Conservation (phyloP, 1,140 invertebrate genomes). For the Drosophila punjabiensis region DNA sequence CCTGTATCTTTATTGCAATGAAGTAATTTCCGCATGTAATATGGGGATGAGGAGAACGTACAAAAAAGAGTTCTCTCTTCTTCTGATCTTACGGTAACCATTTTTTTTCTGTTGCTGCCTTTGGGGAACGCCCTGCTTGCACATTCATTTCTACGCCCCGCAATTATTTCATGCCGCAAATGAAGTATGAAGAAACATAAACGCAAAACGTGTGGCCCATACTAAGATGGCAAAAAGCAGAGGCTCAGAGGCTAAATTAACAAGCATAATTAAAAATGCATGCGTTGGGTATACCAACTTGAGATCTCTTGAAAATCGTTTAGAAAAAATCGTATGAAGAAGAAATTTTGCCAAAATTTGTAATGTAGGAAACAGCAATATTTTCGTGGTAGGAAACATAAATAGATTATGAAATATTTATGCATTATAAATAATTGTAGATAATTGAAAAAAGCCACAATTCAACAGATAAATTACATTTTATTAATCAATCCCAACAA, state of each 20-base stretch:
- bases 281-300: constrained; percentile 13
- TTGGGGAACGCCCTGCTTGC: constrained; percentile 31
- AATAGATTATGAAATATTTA: background rate
- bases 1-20: constrained; percentile 57
- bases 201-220: constrained; percentile 76
- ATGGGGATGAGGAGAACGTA: constrained; percentile 16
- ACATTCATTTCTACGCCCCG: constrained; percentile 73
- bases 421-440: background rate
- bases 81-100: constrained; percentile 58
- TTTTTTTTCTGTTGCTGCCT: constrained; percentile 15
- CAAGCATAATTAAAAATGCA: constrained; percentile 70
- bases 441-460: background rate
- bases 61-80: constrained; percentile 14
- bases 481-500: no score
- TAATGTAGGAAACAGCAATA: background rate
- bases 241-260: constrained; percentile 34
- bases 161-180: constrained; percentile 74
- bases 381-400: constrained; percentile 3
- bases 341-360: background rate
- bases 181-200: constrained; percentile 76
- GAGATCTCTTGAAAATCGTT: background rate
- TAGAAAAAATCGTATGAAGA: background rate
- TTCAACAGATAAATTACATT: background rate
- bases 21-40: constrained; percentile 74
- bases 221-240: constrained; percentile 46